Conservation (phyloP, 2,888 invertebrate species). For the Lochmaea capreae region DNA sequence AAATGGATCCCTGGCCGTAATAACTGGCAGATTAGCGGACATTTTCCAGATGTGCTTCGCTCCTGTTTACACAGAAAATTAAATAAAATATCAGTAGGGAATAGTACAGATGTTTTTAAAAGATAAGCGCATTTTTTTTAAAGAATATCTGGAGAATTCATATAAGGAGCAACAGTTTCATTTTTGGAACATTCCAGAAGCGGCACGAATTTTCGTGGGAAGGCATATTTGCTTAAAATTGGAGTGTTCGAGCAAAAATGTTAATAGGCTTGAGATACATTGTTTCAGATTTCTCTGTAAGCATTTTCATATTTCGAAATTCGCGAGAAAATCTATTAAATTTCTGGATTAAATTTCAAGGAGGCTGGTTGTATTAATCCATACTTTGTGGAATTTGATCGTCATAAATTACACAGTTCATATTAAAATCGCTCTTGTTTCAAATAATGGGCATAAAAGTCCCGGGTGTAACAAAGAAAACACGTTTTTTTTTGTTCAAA, state of each 20-base stretch:
- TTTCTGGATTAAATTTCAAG: too few relatives aligned
- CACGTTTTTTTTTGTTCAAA: too few relatives aligned
- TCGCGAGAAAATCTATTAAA: neutral
- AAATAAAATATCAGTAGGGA: neutral
- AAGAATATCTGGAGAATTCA: neutral
- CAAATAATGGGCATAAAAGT: too few relatives aligned
- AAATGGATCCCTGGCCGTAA: neutral
- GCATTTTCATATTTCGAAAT: neutral
- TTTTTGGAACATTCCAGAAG: conserved; percentile 20
- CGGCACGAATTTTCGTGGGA: neutral
- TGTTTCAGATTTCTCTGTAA: neutral
- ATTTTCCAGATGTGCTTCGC: neutral
- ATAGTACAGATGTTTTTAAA: conserved; percentile 1
- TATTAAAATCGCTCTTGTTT: too few relatives aligned
- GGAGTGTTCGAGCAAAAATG: neutral
- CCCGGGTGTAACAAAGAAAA: too few relatives aligned
- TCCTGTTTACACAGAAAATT: neutral
- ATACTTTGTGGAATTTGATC: too few relatives aligned
- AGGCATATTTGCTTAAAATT: neutral
- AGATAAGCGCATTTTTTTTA: neutral
- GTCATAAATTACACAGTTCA: too few relatives aligned
- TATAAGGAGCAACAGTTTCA: conserved; percentile 19
- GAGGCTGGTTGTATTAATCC: too few relatives aligned
- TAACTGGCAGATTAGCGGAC: neutral
- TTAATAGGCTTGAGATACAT: neutral